These are phyloP conservation scores for Solenopsis invicta DNA, from an alignment of 1,140 invertebrate species.

Conservation along the genomic window DNA sequence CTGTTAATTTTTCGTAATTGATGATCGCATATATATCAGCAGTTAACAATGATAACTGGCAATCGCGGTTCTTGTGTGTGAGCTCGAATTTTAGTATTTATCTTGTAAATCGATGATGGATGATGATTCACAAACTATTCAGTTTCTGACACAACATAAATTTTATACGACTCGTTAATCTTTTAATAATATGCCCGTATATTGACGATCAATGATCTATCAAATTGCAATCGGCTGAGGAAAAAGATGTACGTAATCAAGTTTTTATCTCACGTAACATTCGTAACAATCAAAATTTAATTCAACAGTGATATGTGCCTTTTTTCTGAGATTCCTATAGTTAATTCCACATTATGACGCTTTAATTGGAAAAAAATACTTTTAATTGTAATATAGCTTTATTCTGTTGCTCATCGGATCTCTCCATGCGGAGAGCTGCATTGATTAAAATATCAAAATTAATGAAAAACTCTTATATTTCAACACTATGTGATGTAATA, in stretches of 20 bases:
- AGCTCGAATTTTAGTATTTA: background rate
- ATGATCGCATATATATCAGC: constrained; percentile 8
- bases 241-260: background rate
- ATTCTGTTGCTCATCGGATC: background rate
- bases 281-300: constrained; percentile 27
- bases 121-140: constrained; percentile 4
- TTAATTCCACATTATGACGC: background rate
- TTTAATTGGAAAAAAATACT: constrained; percentile 10
- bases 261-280: background rate
- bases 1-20: constrained; percentile 39
- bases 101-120: constrained; percentile 20
- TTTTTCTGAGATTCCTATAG: background rate
- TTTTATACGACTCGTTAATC: background rate
- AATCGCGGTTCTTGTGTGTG: background rate
- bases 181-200: constrained; percentile 1
- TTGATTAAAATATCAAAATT: background rate
- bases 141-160: background rate
- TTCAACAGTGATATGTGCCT: background rate
- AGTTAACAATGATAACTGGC: constrained; percentile 22
- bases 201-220: background rate
- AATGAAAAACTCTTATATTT: background rate
- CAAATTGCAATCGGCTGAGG: background rate
- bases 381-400: background rate
- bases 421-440: background rate
- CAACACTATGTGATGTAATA: background rate